These are phyloP conservation scores for Herpailurus yagouaroundi DNA, from an alignment of 2,113 vertebrate genomes.

Conservation along the genomic window DNA sequence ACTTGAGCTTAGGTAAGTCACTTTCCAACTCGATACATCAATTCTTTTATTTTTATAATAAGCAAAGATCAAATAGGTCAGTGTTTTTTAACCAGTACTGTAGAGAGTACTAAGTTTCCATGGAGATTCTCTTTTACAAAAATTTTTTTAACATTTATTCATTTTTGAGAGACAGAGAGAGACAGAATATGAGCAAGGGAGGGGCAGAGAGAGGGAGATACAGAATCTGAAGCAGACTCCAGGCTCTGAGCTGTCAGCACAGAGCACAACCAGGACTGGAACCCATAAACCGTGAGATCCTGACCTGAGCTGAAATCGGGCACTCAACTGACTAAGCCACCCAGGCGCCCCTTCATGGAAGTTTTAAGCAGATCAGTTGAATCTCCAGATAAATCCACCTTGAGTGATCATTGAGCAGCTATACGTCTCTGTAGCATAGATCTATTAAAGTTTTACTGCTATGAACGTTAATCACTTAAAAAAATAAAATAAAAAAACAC, in stretches of 20 bases:
- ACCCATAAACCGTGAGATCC: no score
- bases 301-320: no score
- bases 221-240: no score
- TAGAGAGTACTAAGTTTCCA: neutral
- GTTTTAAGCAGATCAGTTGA: neutral
- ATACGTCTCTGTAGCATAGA: neutral
- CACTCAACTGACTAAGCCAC: no score
- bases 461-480: neutral
- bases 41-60: neutral
- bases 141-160: no score
- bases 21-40: neutral
- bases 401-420: neutral
- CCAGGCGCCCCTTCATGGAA: neutral
- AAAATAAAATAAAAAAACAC: neutral
- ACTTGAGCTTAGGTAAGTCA: neutral
- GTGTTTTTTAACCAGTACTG: neutral
- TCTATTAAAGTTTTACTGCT: neutral
- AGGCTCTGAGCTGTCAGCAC: no score
- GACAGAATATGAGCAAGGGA: no score
- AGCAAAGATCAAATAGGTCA: neutral
- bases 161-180: no score
- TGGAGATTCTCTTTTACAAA: neutral
- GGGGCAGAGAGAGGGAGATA: no score
- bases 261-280: no score
- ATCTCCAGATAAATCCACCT: neutral